A percentile compares a stretch with the other conserved stretches of the same genome.
These are phyloP conservation scores for Drosophila meridiana DNA, from an alignment of 2,888 invertebrate species.

Conservation along the genomic window DNA sequence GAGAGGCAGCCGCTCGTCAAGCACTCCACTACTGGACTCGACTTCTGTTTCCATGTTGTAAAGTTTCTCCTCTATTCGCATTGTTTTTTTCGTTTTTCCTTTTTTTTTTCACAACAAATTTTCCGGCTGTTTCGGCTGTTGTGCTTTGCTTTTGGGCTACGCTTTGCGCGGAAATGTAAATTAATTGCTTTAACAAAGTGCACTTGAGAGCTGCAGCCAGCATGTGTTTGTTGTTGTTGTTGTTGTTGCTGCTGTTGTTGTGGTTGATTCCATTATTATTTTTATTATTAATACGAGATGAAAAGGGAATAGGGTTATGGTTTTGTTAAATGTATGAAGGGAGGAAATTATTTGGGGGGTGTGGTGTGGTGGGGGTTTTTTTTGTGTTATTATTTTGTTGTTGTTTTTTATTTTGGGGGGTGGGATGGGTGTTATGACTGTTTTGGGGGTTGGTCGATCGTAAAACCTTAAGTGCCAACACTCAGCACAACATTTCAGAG, in stretches of 20 bases:
- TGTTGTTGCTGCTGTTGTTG: conserved; percentile 10
- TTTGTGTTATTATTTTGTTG: too few species aligned
- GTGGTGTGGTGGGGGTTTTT: too few species aligned
- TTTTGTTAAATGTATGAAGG: too few species aligned
- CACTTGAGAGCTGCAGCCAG: conserved; percentile 67
- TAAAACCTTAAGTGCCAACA: conserved; percentile 41
- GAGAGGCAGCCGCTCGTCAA: conserved; percentile 67
- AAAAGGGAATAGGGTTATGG: too few species aligned
- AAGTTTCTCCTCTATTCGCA: conserved; percentile 48
- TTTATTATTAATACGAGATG: too few species aligned
- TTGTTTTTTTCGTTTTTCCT: conserved; percentile 1
- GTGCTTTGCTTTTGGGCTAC: conserved; percentile 46
- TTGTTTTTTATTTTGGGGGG: too few species aligned
- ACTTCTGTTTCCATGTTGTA: conserved; percentile 62
- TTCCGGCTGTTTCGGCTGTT: conserved; percentile 29
- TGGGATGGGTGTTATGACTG: too few species aligned
- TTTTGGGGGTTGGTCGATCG: conserved; percentile 37
- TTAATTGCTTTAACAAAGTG: conserved; percentile 80
- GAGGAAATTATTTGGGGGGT: too few species aligned
- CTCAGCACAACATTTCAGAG: conserved; percentile 10
- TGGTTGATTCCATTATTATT: conserved; percentile 15
- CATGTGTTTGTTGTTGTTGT: conserved; percentile 34
- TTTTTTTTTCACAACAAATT: conserved; percentile 4
- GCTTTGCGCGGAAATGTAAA: conserved; percentile 77
- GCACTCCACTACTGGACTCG: conserved; percentile 40